Base-by-base conservation (phyloP, 2,113 vertebrate genomes). In the Thunnus maccoyii region DNA sequence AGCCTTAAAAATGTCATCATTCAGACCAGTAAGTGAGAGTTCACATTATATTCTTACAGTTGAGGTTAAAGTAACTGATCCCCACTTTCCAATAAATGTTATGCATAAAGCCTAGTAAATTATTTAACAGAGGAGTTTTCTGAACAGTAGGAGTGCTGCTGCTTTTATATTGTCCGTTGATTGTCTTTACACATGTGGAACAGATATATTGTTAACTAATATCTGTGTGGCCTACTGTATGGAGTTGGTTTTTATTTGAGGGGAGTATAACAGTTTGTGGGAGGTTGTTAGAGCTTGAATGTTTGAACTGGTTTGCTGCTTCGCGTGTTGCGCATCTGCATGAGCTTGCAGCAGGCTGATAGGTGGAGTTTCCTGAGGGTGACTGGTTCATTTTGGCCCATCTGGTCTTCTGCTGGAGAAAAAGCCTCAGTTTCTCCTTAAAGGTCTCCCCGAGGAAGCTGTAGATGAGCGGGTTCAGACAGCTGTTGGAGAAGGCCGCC, bases 401-500 rank as follows among this genome's bases (percentile, higher is more conserved):
- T 54, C 77, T 93, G 22, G 92, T 94, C 72, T 94, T 97, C 87
- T 95, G 93, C 20, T 95, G 94, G 1, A 98, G 83, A 4, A 97
- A 97, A 56, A 96, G 86, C 20, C 94, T 91, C 69, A 98, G 91
- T 86, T 98, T 98, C 79, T 94, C 95, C 80, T 94, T 89, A 86
- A 98, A 99, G 11, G 97, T 97, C 90, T 97, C 95, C 8, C 97
- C 97, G 0, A 98, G 93, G 78, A 98, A 97, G 83, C 97, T 97
- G 83, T 99, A 98, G 88, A 99, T 95, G 11, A 98, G 95, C 0
- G 97, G 97, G 90, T 98, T 99, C 65, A 99, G 91, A 70, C 97
- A 99, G 94, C 97, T 98, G 50, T 99, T 98, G 20, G 97, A 97
- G 81, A 98, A 99, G 4, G 97, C 97, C 0, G 97, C 97, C 0